Conservation (phyloP, 2,797 vertebrate genomes). For the Diceros bicornis region DNA sequence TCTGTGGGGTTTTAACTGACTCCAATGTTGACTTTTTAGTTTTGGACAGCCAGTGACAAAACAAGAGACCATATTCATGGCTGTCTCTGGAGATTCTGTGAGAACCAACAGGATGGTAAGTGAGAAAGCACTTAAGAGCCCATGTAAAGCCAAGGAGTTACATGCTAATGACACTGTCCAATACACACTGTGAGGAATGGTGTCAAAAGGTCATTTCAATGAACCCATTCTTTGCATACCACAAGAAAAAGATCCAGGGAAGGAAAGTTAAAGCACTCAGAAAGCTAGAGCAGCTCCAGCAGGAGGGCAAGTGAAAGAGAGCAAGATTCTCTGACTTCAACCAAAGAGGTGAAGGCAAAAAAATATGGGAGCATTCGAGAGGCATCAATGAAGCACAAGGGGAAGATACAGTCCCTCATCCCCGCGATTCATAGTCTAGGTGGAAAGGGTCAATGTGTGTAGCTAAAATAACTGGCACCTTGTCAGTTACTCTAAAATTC, state of each 20-base stretch:
- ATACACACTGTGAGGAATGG: neutral
- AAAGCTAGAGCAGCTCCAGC: neutral
- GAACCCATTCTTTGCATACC: neutral
- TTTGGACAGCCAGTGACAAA: neutral
- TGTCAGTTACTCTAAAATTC: conserved; percentile 30
- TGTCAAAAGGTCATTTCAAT: neutral
- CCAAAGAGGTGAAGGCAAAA: neutral
- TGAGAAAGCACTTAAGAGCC: neutral
- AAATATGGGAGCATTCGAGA: neutral
- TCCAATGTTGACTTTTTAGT: neutral
- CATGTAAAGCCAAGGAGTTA: neutral
- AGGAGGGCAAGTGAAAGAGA: neutral
- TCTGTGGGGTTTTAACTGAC: neutral
- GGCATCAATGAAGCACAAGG: neutral
- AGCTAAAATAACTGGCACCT: neutral
- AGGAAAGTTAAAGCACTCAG: neutral
- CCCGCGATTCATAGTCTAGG: neutral
- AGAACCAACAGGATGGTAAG: conserved; percentile 1
- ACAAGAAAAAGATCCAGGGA: neutral
- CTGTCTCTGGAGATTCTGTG: neutral
- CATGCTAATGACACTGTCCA: neutral
- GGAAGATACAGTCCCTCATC: neutral
- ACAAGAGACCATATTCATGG: neutral
- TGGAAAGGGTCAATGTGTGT: neutral
- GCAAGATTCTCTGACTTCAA: neutral